Evolutionary conservation across 37 sponge, comb jelly and placozoan genomes (phyloP), one percentile per base, ranked within the genome.

Genomic region (Bolinopsis microptera): DNA sequence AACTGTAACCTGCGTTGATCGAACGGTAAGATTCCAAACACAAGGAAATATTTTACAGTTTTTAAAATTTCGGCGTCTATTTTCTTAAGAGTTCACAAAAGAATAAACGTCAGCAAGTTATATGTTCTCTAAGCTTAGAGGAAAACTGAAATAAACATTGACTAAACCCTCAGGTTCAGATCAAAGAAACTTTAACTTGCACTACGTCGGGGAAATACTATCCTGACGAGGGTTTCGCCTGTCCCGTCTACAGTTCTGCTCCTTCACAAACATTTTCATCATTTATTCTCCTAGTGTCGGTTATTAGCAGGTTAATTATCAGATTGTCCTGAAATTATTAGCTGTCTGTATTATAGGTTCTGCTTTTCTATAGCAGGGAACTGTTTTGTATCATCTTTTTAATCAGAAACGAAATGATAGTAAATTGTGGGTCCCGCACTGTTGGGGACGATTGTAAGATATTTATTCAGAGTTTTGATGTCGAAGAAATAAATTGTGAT

Each of bases 221-320:
- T 2, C 82, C 82, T 13, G 38, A 80, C 21, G 37, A 80, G 9
- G 82, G 38, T 13, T 80, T 35, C 37, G 37, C 82, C 82, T 80
- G 82, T 80, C 82, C 82, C 35, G 38, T 80, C 37, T 80, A 80
- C 82, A 80, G 82, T 35, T 80, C 82, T 21, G 38, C 82, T 35
- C 82, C 38, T 13, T 80, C 82, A n/a, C 32, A 30, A 30, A 72
- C 75, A n/a, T 28, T 28, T 28, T 72, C 75, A 30, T 72, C 32
- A 24, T n/a, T 5, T n/a, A 72, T 24, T 23, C 75, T 72, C 18
- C 25, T 72, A 8, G 61, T 48, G 5, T 48, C 61, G 5, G 9
- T 48, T 13, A 48, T 48, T 48, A 48, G 61, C 13, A 5, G 13
- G 61, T 48, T 48, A 48, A 48, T 48, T 18, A 48, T 5, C 9